Evolutionary conservation across 1,140 invertebrate species (phyloP).

Genomic region (Orussus abietinus): DNA sequence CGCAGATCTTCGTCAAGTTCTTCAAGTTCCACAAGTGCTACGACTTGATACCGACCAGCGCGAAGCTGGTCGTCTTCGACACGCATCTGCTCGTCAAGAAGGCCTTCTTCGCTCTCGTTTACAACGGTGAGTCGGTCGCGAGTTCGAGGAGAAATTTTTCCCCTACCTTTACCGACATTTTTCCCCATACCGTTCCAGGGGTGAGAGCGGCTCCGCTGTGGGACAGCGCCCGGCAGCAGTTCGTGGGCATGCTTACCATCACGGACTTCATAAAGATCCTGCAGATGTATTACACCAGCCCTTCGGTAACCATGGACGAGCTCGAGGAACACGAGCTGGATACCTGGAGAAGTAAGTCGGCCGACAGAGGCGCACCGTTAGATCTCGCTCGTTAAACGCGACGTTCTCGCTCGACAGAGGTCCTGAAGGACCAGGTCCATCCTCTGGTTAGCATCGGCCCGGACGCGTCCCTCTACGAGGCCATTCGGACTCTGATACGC

Average conservation of each 20-base stretch:
- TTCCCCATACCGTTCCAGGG: slow-evolving; percentile 53
- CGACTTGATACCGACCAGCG: slow-evolving; percentile 97
- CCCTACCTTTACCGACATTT: slow-evolving; percentile 3
- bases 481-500: slow-evolving; percentile 86
- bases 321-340: slow-evolving; percentile 96
- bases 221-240: slow-evolving; percentile 89
- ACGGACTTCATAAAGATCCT: slow-evolving; percentile 99
- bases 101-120: slow-evolving; percentile 97
- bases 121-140: slow-evolving; percentile 75
- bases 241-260: slow-evolving; percentile 97
- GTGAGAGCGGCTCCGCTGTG: slow-evolving; percentile 96
- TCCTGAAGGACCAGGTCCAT: slow-evolving; percentile 75
- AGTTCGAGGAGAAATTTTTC: not conserved
- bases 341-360: slow-evolving; percentile 87
- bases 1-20: slow-evolving; percentile 96
- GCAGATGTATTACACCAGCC: slow-evolving; percentile 95
- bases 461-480: slow-evolving; percentile 87
- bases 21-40: slow-evolving; percentile 99
- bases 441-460: slow-evolving; percentile 84
- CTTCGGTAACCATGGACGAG: slow-evolving; percentile 88
- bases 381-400: too few species aligned
- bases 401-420: slow-evolving; percentile 59
- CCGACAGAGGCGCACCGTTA: too few species aligned
- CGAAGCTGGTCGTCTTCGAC: slow-evolving; percentile 98
- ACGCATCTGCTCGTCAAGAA: slow-evolving; percentile 98